Evolutionary conservation across 2,797 vertebrate genomes (phyloP).

Genomic region (Micromesistius poutassou): DNA sequence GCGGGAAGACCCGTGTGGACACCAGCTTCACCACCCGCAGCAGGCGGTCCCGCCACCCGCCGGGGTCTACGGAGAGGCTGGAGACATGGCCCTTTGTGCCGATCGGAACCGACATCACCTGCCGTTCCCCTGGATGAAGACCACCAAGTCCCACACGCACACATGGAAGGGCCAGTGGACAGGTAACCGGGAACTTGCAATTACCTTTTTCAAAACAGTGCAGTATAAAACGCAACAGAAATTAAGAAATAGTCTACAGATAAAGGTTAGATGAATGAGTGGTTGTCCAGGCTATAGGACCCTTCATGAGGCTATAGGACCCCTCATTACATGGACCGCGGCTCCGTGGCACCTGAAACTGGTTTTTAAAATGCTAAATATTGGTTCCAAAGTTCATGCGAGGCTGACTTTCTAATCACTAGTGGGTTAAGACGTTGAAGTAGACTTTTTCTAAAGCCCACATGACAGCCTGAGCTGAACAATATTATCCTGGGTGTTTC

Average conservation of each 20-base stretch:
- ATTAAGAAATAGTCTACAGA: background rate
- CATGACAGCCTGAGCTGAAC: constrained; percentile 44
- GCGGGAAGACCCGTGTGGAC: constrained; percentile 77
- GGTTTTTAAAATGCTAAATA: background rate
- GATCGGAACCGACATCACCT: constrained; percentile 80
- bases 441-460: constrained; percentile 16
- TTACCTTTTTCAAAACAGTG: background rate
- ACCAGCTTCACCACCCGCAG: constrained; percentile 76
- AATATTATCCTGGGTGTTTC: constrained; percentile 45
- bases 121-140: constrained; percentile 99
- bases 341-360: background rate
- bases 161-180: constrained; percentile 95
- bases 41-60: constrained; percentile 69
- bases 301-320: background rate
- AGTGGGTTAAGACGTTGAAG: constrained; percentile 4
- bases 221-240: background rate
- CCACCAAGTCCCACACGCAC: constrained; percentile 90
- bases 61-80: constrained; percentile 76
- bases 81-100: constrained; percentile 68
- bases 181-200: constrained; percentile 73
- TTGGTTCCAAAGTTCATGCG: constrained; percentile 3
- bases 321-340: background rate
- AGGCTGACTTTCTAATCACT: constrained; percentile 6
- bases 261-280: background rate
- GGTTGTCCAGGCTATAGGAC: background rate